phyloP scores from a whole-genome alignment of 2,888 invertebrate species.

The Molorchus minor region DNA sequence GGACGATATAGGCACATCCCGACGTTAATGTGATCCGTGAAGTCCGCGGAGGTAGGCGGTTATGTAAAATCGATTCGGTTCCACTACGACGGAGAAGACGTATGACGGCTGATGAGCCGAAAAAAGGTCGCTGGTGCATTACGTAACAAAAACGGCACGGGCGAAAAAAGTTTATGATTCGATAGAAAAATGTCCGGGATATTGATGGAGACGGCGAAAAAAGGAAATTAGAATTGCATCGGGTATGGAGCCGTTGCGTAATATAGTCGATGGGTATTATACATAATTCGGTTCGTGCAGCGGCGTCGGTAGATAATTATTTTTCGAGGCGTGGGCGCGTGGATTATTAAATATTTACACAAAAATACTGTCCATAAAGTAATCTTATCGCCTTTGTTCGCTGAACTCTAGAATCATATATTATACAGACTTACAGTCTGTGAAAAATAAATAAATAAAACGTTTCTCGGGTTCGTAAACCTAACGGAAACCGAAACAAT shows the following conservation, averaged over 20 bases:
- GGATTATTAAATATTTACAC: too few relatives aligned
- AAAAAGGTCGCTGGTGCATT: not conserved
- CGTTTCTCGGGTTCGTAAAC: not conserved
- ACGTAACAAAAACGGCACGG: not conserved
- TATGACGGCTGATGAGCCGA: not conserved
- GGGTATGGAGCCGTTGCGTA: too few relatives aligned
- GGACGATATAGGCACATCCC: too few relatives aligned
- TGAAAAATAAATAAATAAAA: too few relatives aligned
- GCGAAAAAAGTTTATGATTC: not conserved
- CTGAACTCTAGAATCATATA: not conserved
- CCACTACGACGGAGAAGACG: not conserved
- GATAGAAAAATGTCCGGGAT: too few relatives aligned
- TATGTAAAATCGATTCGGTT: not conserved
- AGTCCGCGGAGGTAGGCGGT: not conserved
- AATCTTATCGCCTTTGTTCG: not conserved
- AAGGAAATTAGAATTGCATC: not conserved
- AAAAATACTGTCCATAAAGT: too few relatives aligned
- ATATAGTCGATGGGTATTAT: too few relatives aligned
- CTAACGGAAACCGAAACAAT: conserved; percentile 20
- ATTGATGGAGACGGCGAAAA: not conserved
- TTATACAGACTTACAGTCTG: not conserved
- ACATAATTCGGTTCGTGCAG: too few relatives aligned
- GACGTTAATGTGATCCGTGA: conserved; percentile 19
- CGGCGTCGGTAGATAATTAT: too few relatives aligned
- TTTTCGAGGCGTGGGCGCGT: too few relatives aligned